Percentiles rank a stretch among this genome's conserved stretches.
Evolutionary conservation across 2,797 vertebrate species (phyloP).

Genomic region (Channa striata): DNA sequence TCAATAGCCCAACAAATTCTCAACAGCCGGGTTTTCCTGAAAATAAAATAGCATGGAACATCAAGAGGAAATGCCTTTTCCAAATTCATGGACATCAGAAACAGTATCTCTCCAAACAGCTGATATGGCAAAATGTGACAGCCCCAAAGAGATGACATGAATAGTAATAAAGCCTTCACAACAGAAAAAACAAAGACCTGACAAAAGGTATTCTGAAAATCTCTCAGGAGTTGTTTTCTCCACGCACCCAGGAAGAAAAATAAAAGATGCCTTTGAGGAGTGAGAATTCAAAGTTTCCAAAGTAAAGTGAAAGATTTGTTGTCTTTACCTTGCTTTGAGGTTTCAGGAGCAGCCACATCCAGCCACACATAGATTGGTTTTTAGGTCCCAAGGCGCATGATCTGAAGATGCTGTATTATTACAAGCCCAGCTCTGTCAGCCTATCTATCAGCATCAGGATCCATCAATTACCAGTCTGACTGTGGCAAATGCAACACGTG

Average conservation of each 20-base stretch:
- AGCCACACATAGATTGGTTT: slow-evolving; percentile 53
- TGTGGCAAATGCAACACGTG: slow-evolving; percentile 25
- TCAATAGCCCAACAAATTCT: slow-evolving; percentile 22
- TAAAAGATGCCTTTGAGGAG: slow-evolving; percentile 57
- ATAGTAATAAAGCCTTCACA: slow-evolving; percentile 63
- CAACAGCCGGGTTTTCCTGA: slow-evolving; percentile 14
- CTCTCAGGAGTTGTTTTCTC: slow-evolving; percentile 49
- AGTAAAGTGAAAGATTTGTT: slow-evolving; percentile 70
- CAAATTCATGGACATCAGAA: slow-evolving; percentile 47
- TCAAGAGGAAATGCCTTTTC: slow-evolving; percentile 33
- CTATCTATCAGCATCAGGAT: slow-evolving; percentile 49
- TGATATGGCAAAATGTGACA: slow-evolving; percentile 64
- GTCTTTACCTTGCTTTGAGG: slow-evolving; percentile 58
- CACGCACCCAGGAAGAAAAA: slow-evolving; percentile 23
- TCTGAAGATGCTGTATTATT: slow-evolving; percentile 45
- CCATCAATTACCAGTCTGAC: slow-evolving; percentile 19
- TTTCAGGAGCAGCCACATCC: slow-evolving; percentile 47
- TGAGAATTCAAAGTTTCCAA: slow-evolving; percentile 69
- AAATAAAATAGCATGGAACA: slow-evolving; percentile 41
- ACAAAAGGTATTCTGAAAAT: slow-evolving; percentile 56
- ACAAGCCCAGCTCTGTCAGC: slow-evolving; percentile 44
- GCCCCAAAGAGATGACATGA: slow-evolving; percentile 54
- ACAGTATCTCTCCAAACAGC: slow-evolving; percentile 56
- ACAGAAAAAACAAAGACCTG: slow-evolving; percentile 55
- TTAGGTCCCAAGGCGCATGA: slow-evolving; percentile 43